Evolutionary conservation across 1,140 invertebrate species (phyloP).

Genomic region (Formica selysi): DNA sequence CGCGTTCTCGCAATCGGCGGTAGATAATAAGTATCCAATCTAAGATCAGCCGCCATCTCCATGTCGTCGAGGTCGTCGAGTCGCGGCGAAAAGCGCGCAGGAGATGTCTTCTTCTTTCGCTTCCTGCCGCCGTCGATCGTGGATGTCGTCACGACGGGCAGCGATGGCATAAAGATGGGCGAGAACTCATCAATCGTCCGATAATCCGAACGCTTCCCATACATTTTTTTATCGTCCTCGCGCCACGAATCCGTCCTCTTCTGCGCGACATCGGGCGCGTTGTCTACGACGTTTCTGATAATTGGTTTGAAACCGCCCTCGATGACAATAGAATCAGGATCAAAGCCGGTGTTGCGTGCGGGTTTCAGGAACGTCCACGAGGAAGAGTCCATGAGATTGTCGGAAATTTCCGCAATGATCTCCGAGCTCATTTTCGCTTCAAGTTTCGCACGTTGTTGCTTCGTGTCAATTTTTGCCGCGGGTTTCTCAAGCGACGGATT

Average conservation of each 20-base stretch:
- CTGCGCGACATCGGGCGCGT: constrained; percentile 82
- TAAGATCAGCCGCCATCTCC: constrained; percentile 89
- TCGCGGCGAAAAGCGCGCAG: constrained; percentile 36
- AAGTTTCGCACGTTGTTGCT: constrained; percentile 68
- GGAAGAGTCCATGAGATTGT: neutral
- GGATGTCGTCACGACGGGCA: constrained; percentile 87
- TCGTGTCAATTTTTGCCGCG: constrained; percentile 69
- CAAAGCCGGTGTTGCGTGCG: constrained; percentile 91
- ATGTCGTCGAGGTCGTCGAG: constrained; percentile 84
- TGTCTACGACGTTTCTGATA: constrained; percentile 86
- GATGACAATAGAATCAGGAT: constrained; percentile 92
- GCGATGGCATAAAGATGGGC: constrained; percentile 92
- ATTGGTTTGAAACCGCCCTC: constrained; percentile 94
- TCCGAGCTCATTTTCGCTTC: constrained; percentile 74
- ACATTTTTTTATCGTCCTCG: constrained; percentile 15
- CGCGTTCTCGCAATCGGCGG: constrained; percentile 83
- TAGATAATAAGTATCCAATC: constrained; percentile 90
- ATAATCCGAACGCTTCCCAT: constrained; percentile 68
- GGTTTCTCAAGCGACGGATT: constrained; percentile 71
- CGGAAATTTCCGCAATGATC: constrained; percentile 15
- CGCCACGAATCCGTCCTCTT: constrained; percentile 80
- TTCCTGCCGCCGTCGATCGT: constrained; percentile 86
- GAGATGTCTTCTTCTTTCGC: constrained; percentile 83
- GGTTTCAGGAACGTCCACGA: constrained; percentile 68
- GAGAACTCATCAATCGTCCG: constrained; percentile 87